Base-by-base conservation (phyloP, 2,888 invertebrate genomes). In the Asteroscopus sphinx region DNA sequence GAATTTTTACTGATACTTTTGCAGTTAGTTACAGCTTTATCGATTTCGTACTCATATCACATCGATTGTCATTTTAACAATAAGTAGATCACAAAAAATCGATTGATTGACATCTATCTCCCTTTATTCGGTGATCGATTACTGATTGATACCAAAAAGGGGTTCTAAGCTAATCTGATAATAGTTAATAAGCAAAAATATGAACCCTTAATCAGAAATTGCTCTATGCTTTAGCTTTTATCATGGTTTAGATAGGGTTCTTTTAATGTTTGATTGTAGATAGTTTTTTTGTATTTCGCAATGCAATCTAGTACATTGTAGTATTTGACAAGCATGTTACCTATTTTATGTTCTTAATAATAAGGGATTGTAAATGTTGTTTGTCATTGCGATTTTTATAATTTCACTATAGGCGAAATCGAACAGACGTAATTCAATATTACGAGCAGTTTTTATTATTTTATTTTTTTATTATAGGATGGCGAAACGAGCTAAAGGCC, bases 21-120 rank as follows among this genome's bases (percentile, higher is more conserved):
- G 52, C 69, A 17, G 52, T 36, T 36, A 28, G 6, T 9, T 42
- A 51, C 26, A 25, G 15, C 36, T 51, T 46, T 48, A 54, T 65
- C 40, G 37, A 47, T 52, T 51, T 45, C 12, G 17, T 15, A 51
- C 53, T 61, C 39, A 39, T 57, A 48, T 44, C 56, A 54, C 21
- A 41, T n/a, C n/a, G n/a, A n/a, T 26, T 62, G 51, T 57, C 41
- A 7, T 47, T 35, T 55, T 42, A 46, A 57, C 49, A 70, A 69
- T 52, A 57, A 57, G 48, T 37, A 28, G 17, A 40, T 41, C 16
- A 62, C 54, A 61, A 61, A 53, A 26, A 30, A 11, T 46, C 12
- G 21, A 41, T 60, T 49, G 66, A 70, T 70, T 66, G 71, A 65
- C 54, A 47, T 44, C 32, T 44, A 40, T 48, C 25, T 49, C 57